A percentile compares a stretch with the other conserved stretches of the same genome.
phyloP scores from a whole-genome alignment of 2,888 invertebrate species.

The Dioctria rufipes region DNA sequence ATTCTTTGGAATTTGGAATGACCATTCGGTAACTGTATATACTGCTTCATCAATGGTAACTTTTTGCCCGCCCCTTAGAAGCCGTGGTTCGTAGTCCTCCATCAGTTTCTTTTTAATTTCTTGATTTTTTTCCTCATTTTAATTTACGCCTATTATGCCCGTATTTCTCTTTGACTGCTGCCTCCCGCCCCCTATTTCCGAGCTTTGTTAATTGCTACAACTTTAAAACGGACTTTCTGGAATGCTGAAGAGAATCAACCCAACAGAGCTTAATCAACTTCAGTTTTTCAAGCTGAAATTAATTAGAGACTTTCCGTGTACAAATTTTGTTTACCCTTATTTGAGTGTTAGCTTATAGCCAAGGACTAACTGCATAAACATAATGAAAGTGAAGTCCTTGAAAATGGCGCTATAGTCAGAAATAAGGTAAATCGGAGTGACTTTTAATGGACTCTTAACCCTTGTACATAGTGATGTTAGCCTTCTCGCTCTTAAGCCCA shows the following conservation, averaged over 20 bases:
- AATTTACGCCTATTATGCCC: constrained; percentile 48
- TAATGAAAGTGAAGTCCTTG: constrained; percentile 26
- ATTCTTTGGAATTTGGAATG: constrained; percentile 26
- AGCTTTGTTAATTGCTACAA: constrained; percentile 37
- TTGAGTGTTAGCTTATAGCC: constrained; percentile 12
- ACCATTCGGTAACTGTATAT: neutral
- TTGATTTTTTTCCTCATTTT: neutral
- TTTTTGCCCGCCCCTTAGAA: too few relatives aligned
- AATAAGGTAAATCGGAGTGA: neutral
- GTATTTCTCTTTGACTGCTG: constrained; percentile 40
- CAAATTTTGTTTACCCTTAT: constrained; percentile 36
- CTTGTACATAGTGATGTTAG: constrained; percentile 30
- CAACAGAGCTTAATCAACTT: constrained; percentile 45
- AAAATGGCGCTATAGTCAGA: constrained; percentile 1
- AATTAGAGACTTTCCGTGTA: constrained; percentile 48
- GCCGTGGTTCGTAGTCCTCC: too few relatives aligned
- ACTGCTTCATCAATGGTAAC: too few relatives aligned
- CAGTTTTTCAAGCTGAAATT: constrained; percentile 41
- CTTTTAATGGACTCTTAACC: constrained; percentile 38
- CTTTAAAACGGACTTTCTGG: constrained; percentile 28
- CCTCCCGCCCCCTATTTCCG: neutral
- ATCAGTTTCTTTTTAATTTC: neutral
- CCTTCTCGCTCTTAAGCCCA: constrained; percentile 10
- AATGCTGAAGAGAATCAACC: constrained; percentile 6
- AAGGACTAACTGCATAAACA: constrained; percentile 24